A percentile compares a stretch with the other conserved stretches of the same genome.
phyloP scores from a whole-genome alignment of 2,113 vertebrate genomes.

The Columba livia region DNA sequence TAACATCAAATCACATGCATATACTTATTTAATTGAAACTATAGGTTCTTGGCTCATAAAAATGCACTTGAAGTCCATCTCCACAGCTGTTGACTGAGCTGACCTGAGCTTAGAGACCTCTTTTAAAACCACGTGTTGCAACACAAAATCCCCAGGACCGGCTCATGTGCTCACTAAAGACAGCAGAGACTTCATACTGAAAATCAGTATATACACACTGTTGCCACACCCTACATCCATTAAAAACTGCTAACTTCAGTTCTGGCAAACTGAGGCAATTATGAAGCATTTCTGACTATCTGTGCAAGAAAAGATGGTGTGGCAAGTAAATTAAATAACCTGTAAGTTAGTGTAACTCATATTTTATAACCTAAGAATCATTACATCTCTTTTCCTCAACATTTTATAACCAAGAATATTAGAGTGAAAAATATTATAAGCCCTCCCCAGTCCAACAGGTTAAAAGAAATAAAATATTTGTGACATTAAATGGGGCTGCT shows the following conservation, averaged over 20 bases:
- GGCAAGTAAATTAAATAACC: background rate
- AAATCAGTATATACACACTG: background rate
- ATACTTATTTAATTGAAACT: background rate
- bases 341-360: background rate
- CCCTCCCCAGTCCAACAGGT: background rate
- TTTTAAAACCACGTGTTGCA: background rate
- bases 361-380: background rate
- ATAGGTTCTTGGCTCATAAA: background rate
- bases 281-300: background rate
- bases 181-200: background rate
- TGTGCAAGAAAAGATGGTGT: background rate
- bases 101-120: background rate
- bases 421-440: background rate
- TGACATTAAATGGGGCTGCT: background rate
- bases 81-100: background rate
- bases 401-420: background rate
- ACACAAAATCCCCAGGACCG: background rate
- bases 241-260: background rate
- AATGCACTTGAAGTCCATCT: background rate
- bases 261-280: background rate
- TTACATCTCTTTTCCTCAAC: background rate
- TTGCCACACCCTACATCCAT: background rate
- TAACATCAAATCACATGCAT: fast-evolving
- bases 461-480: constrained; percentile 9
- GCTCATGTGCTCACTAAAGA: background rate